Conservation (phyloP, 1,140 invertebrate genomes). For the Heliconius congener region DNA sequence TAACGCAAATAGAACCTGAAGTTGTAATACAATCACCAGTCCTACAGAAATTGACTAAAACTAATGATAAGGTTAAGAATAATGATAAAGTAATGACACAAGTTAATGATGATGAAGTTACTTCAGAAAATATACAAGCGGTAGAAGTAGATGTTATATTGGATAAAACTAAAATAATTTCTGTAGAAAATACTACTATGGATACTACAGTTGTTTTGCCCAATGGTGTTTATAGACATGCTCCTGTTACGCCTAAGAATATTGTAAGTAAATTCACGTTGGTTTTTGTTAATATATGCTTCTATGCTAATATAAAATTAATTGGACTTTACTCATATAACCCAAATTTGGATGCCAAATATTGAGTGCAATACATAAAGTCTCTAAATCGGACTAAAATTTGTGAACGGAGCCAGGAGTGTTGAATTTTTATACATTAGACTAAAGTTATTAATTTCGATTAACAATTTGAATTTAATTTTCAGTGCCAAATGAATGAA, state of each 20-base stretch:
- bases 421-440: too few species aligned
- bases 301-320: too few species aligned
- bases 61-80: constrained; percentile 21
- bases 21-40: constrained; percentile 21
- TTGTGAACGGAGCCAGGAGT: too few species aligned
- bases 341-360: too few species aligned
- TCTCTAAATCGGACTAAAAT: too few species aligned
- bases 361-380: too few species aligned
- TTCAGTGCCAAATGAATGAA: constrained; percentile 56
- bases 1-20: constrained; percentile 11
- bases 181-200: constrained; percentile 45
- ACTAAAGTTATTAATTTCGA: too few species aligned
- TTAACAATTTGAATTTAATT: not conserved
- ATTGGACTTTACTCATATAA: too few species aligned
- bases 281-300: too few species aligned
- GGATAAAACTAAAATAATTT: constrained; percentile 46
- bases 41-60: constrained; percentile 22
- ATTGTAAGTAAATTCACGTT: constrained; percentile 43
- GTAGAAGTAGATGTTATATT: constrained; percentile 20
- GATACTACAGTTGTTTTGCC: constrained; percentile 59
- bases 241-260: constrained; percentile 52
- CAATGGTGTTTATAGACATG: constrained; percentile 58
- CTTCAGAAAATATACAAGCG: not conserved
- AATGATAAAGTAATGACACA: constrained; percentile 31
- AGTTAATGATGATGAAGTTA: constrained; percentile 12